These are phyloP conservation scores for Elaphurus davidianus DNA, from an alignment of 2,113 vertebrate genomes.

Conservation along the genomic window DNA sequence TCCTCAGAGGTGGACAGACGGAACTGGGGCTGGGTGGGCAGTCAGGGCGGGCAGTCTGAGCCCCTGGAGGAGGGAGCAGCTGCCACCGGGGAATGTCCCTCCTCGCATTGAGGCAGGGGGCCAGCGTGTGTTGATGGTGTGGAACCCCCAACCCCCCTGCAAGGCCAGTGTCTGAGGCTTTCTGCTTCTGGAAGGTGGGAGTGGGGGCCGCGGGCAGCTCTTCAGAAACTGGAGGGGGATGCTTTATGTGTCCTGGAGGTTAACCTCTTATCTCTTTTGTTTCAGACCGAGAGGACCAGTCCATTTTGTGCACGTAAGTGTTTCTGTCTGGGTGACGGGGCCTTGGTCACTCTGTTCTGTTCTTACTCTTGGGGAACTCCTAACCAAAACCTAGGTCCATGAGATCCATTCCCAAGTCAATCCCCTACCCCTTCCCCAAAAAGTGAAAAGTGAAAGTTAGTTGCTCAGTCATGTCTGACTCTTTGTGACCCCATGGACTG, in stretches of 20 bases:
- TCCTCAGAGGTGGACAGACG: not conserved
- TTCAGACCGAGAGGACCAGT: slow-evolving; percentile 98
- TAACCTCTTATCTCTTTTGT: slow-evolving; percentile 42
- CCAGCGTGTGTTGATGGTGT: not conserved
- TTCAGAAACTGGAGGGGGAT: not conserved
- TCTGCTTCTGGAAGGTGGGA: not conserved
- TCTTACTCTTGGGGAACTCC: not conserved
- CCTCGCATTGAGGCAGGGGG: fast-evolving
- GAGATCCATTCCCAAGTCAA: not conserved
- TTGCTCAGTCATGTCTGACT: not conserved
- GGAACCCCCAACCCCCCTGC: not conserved
- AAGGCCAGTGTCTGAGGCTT: not conserved
- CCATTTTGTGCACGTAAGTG: slow-evolving; percentile 99
- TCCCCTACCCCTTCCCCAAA: not conserved
- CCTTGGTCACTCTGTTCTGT: not conserved
- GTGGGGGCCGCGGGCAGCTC: not conserved
- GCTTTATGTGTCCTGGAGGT: not conserved
- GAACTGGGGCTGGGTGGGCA: not conserved
- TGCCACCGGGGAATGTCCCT: fast-evolving
- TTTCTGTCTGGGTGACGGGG: not conserved
- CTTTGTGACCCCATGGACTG: not conserved
- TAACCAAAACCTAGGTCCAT: not conserved
- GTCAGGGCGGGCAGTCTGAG: not conserved
- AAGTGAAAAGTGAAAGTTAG: not conserved
- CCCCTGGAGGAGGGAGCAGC: not conserved